These are phyloP conservation scores for Anastrepha obliqua DNA, from an alignment of 1,140 invertebrate species.

Conservation along the genomic window DNA sequence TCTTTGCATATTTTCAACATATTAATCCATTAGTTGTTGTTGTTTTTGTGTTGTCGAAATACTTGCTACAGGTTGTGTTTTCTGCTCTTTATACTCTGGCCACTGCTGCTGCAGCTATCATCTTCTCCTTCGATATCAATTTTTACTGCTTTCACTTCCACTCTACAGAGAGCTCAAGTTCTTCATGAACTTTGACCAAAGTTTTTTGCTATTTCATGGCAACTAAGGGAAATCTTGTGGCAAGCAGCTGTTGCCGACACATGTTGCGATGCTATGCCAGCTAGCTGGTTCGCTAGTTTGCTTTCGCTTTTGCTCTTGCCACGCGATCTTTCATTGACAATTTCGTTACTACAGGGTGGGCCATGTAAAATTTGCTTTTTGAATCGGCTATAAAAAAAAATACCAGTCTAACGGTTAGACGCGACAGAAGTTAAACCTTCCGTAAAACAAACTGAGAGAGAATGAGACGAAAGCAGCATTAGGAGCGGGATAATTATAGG, in stretches of 20 bases:
- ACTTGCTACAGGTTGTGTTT: too few species aligned
- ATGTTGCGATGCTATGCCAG: background rate
- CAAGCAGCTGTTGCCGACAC: background rate
- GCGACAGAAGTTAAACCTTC: too few species aligned
- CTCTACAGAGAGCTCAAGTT: background rate
- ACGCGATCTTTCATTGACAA: background rate
- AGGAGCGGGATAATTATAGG: too few species aligned
- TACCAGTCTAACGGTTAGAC: too few species aligned
- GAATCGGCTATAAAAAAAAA: too few species aligned
- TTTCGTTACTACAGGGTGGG: too few species aligned
- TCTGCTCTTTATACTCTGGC: background rate
- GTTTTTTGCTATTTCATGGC: background rate
- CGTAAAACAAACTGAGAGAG: too few species aligned
- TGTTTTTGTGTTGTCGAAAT: background rate
- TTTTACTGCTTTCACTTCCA: background rate
- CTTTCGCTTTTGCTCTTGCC: background rate
- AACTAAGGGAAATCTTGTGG: background rate
- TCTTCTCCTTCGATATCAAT: background rate
- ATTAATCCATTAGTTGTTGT: background rate
- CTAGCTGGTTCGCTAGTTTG: background rate
- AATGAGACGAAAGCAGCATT: too few species aligned
- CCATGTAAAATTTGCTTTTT: too few species aligned
- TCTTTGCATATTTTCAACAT: background rate
- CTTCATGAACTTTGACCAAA: background rate
- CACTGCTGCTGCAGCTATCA: background rate